These are phyloP conservation scores for human (Homo sapiens) DNA, from an alignment of 2,113 vertebrate species.

Conservation along the genomic window GRCh38 chr14:31763501-31764000, in stretches of 20 bases:
- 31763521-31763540: neutral
- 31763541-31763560: neutral
- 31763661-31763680: neutral
- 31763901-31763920: neutral
- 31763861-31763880: slow-evolving; percentile 1
- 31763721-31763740: slow-evolving; percentile 33
- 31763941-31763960: neutral
- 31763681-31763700: slow-evolving; percentile 36
- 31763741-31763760: neutral
- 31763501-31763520: neutral
- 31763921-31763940: slow-evolving; percentile 44
- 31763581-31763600: neutral
- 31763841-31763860: slow-evolving; percentile 34
- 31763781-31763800: slow-evolving; percentile 28
- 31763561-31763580: neutral
- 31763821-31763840: neutral
- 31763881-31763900: neutral
- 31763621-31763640: neutral
- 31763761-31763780: neutral
- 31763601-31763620: slow-evolving; percentile 20
- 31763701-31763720: slow-evolving; percentile 37
- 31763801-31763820: slow-evolving; percentile 33
- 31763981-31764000: neutral
- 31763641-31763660: slow-evolving; percentile 2
- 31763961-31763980: neutral